phyloP scores from a whole-genome alignment of 2,113 vertebrate genomes.

The Festucalex cinctus region DNA sequence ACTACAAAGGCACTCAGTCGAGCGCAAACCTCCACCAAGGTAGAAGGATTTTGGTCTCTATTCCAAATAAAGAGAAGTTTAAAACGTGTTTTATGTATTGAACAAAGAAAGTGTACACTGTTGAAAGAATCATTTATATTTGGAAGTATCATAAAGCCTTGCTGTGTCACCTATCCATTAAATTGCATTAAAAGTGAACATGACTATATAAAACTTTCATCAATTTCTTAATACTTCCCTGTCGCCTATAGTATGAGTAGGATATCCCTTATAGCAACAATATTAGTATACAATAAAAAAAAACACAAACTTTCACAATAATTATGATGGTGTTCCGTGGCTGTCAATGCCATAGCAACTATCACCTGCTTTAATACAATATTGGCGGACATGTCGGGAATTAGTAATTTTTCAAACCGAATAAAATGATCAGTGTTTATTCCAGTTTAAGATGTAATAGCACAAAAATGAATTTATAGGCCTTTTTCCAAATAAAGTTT shows the following conservation, averaged over 20 bases:
- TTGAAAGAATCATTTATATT: background rate
- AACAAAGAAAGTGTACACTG: background rate
- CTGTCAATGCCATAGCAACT: background rate
- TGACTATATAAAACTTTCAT: no score
- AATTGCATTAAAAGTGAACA: background rate
- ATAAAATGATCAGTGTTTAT: no score
- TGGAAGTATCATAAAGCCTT: background rate
- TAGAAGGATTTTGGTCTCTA: background rate
- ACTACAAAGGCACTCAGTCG: background rate
- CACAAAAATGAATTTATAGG: no score
- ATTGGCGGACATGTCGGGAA: no score
- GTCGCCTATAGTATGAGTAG: no score
- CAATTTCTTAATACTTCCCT: no score
- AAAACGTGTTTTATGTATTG: background rate
- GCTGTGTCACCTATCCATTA: background rate
- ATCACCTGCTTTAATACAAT: background rate
- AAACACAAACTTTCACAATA: no score
- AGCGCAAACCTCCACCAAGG: background rate
- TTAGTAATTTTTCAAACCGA: no score
- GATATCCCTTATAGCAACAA: no score
- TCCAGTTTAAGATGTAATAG: no score
- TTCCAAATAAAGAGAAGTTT: background rate
- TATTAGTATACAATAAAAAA: no score
- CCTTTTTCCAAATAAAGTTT: no score
- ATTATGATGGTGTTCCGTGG: background rate